Conservation (phyloP, 2,888 invertebrate species). For the Dolichopus griseipennis region DNA sequence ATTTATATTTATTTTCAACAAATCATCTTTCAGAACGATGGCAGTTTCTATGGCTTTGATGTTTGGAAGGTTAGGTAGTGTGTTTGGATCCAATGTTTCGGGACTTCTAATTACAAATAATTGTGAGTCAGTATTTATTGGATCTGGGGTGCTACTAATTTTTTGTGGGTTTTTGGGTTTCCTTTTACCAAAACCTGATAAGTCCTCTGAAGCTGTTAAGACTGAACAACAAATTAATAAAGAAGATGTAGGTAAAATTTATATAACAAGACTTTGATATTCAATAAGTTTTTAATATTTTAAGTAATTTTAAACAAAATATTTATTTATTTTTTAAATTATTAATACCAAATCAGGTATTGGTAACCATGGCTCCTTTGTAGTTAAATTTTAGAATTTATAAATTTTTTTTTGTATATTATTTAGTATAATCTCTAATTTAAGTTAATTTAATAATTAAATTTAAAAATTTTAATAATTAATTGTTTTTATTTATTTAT, state of each 20-base stretch:
- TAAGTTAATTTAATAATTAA: no score
- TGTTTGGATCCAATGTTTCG: slow-evolving; percentile 44
- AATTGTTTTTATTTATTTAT: no score
- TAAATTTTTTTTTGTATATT: no score
- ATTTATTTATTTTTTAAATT: no score
- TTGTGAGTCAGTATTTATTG: slow-evolving; percentile 43
- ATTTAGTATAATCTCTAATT: no score
- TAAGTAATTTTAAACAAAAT: no score
- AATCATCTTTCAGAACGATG: slow-evolving; percentile 42
- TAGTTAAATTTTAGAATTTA: no score
- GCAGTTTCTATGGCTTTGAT: slow-evolving; percentile 47
- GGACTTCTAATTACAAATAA: slow-evolving; percentile 43
- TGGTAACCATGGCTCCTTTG: no score
- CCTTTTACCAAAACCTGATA: slow-evolving; percentile 24
- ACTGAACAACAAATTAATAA: neutral
- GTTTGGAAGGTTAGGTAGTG: slow-evolving; percentile 47
- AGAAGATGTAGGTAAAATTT: neutral
- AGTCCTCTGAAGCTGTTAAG: neutral
- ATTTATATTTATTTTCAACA: neutral
- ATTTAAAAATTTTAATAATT: no score
- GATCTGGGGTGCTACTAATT: slow-evolving; percentile 27
- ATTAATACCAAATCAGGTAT: no score
- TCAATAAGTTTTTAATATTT: no score
- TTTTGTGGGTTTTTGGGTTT: slow-evolving; percentile 29
- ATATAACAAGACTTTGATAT: neutral